Evolutionary conservation across 2,888 invertebrate species (phyloP).

Genomic region (Ophion ellenae): DNA sequence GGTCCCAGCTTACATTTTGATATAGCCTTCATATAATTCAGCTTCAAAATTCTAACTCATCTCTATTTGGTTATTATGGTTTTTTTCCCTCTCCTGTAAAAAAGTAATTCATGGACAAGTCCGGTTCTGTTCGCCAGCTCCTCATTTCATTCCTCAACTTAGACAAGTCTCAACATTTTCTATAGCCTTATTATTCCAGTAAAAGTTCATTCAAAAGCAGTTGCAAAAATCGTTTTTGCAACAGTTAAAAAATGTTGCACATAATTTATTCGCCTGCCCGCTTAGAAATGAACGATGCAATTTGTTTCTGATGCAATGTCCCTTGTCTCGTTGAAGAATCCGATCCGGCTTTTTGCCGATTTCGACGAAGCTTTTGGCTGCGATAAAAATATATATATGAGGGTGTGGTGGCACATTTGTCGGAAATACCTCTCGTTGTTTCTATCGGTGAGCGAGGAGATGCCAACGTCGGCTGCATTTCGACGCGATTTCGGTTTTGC

Average conservation of each 20-base stretch:
- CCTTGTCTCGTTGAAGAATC: not conserved
- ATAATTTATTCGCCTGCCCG: not conserved
- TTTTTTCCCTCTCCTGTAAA: too few relatives aligned
- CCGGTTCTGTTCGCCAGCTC: too few relatives aligned
- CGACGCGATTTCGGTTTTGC: slow-evolving; percentile 47
- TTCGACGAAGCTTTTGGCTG: not conserved
- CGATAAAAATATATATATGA: slow-evolving; percentile 23
- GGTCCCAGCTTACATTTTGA: too few relatives aligned
- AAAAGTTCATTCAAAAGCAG: not conserved
- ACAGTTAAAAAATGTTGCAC: not conserved
- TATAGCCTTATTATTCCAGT: not conserved
- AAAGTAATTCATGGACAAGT: too few relatives aligned
- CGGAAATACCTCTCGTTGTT: slow-evolving; percentile 45
- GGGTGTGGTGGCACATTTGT: slow-evolving; percentile 8
- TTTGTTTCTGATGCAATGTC: not conserved
- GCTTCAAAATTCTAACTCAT: too few relatives aligned
- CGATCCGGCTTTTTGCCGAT: not conserved
- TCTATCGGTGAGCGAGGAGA: slow-evolving; percentile 40
- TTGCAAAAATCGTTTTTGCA: not conserved
- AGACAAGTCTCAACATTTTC: not conserved
- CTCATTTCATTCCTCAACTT: not conserved
- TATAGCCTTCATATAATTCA: too few relatives aligned
- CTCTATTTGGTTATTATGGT: too few relatives aligned
- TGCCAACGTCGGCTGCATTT: slow-evolving; percentile 56
- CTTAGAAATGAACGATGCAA: not conserved